These are phyloP conservation scores for Coelopa pilipes DNA, from an alignment of 2,888 invertebrate genomes.

Conservation along the genomic window DNA sequence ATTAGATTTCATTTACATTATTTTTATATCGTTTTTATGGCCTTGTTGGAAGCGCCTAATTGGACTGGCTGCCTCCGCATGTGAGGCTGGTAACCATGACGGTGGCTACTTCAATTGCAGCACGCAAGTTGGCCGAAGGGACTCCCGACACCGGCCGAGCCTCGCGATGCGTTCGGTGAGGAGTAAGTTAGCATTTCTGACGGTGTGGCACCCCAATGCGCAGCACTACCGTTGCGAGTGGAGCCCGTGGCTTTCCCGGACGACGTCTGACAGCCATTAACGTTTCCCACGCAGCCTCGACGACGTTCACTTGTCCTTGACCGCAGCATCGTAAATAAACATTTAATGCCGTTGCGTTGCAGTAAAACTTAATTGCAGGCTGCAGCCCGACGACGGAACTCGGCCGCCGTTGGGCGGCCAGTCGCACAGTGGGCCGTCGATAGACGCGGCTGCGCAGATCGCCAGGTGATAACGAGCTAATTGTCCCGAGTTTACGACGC, in stretches of 20 bases:
- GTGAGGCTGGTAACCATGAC: not conserved
- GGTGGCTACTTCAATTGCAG: not conserved
- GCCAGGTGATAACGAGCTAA: too few relatives aligned
- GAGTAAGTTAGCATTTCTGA: too few relatives aligned
- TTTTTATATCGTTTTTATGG: slow-evolving; percentile 10
- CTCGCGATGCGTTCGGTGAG: too few relatives aligned
- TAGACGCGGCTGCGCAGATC: too few relatives aligned
- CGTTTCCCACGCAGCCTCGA: slow-evolving; percentile 1
- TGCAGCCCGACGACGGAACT: not conserved
- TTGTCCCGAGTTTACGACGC: too few relatives aligned
- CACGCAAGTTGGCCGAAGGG: not conserved
- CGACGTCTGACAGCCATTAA: not conserved
- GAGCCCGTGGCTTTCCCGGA: not conserved
- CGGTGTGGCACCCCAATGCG: not conserved
- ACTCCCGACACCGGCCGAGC: too few relatives aligned
- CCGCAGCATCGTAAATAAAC: slow-evolving; percentile 8
- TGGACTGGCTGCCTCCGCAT: slow-evolving; percentile 24
- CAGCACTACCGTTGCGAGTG: not conserved
- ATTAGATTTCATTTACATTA: slow-evolving; percentile 23
- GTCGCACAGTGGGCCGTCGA: too few relatives aligned
- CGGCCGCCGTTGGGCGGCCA: too few relatives aligned
- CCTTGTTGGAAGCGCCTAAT: slow-evolving; percentile 28
- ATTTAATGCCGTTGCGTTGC: slow-evolving; percentile 1
- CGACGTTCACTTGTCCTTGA: slow-evolving; percentile 5
- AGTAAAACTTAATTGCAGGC: not conserved